Evolutionary conservation across 2,797 vertebrate species (phyloP).

Genomic region (Triplophysa yarkandensis): DNA sequence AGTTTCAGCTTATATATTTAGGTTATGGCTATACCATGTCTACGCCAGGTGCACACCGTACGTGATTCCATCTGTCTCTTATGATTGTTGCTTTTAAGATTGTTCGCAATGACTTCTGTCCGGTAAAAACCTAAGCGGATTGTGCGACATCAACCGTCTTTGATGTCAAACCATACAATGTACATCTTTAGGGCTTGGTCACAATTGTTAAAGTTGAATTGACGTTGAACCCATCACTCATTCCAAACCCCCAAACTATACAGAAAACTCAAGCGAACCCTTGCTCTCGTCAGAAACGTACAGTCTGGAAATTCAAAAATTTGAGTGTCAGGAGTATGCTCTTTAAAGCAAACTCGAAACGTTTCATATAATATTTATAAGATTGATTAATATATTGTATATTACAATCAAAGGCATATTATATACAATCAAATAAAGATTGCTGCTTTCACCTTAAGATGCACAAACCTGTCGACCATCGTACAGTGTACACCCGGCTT

Average conservation of each 20-base stretch:
- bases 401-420: too few species aligned
- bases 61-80: not conserved
- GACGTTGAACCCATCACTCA: not conserved
- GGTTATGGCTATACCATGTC: conserved; percentile 56
- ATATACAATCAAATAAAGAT: too few species aligned
- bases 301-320: too few species aligned
- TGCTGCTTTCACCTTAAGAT: not conserved
- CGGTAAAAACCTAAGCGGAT: not conserved
- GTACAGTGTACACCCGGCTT: conserved; percentile 20
- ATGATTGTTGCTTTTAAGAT: not conserved
- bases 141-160: not conserved
- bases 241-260: not conserved
- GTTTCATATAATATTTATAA: too few species aligned
- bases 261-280: not conserved
- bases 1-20: conserved; percentile 58
- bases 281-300: not conserved
- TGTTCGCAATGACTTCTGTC: not conserved
- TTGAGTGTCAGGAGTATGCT: too few species aligned
- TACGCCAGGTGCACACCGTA: conserved; percentile 9
- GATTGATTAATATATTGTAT: too few species aligned
- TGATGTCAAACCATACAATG: not conserved
- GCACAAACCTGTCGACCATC: not conserved
- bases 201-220: not conserved
- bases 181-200: not conserved
- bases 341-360: not conserved